These are phyloP conservation scores for Synodontis membranacea DNA, from an alignment of 2,113 vertebrate species.

Conservation along the genomic window DNA sequence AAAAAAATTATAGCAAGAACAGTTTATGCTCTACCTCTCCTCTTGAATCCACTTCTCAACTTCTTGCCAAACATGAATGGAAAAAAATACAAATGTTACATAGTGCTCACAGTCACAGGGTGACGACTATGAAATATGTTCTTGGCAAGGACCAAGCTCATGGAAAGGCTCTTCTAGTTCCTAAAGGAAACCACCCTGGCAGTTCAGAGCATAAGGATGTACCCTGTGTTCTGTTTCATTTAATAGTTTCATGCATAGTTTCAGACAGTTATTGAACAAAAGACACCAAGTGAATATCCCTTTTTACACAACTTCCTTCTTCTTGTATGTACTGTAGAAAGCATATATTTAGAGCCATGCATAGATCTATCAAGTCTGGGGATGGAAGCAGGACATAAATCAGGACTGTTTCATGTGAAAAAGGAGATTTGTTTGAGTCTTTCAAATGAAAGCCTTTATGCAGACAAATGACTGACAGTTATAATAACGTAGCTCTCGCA, in stretches of 20 bases:
- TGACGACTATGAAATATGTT: background rate
- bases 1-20: background rate
- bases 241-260: conserved; percentile 59
- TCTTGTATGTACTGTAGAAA: conserved; percentile 69
- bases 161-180: background rate
- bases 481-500: conserved; percentile 73
- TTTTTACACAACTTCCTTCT: conserved; percentile 65
- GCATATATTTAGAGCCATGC: conserved; percentile 60
- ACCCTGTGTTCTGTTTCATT: conserved; percentile 56
- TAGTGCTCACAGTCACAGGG: background rate
- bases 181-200: background rate
- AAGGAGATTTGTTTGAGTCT: conserved; percentile 77
- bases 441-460: conserved; percentile 77
- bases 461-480: conserved; percentile 78
- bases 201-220: conserved; percentile 33
- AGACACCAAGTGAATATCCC: conserved; percentile 25
- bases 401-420: conserved; percentile 77
- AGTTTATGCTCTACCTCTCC: background rate
- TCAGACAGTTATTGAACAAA: conserved; percentile 67
- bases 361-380: conserved; percentile 41
- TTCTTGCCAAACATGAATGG: background rate
- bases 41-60: background rate
- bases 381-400: conserved; percentile 66
- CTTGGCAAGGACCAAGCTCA: background rate
- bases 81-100: background rate